Base-by-base conservation (phyloP, 92 coral and sea anemone genomes). In the Scolanthus callimorphus region DNA sequence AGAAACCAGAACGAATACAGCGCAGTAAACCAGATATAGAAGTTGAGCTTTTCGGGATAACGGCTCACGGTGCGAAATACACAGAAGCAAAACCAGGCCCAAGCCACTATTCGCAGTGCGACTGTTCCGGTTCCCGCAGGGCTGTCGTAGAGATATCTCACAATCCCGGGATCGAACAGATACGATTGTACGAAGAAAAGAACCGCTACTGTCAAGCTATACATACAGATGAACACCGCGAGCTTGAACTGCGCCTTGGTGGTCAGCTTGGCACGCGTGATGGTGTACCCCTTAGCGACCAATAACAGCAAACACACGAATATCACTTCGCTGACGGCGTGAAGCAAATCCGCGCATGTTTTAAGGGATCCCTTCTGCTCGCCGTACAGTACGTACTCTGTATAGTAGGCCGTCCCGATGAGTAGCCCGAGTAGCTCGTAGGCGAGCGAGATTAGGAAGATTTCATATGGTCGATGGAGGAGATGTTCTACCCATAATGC, bases 251-350 rank as follows among this genome's bases (percentile, higher is more conserved):
- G 84, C 3, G 37, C 62, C 17, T 20, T 9, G 38, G n/a, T 21
- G 15, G 70, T 45, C 15, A 86, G 61, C 29, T 73, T 52, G 0
- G 66, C 82, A 19, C 70, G 77, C 1, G 95, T 77, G 1, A 86
- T 58, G 1, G 85, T 82, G 81, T 69, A 86, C 1, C 95, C 95
- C 46, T 82, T 62, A 45, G 85, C 80, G 13, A 86, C 19, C 3
- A 77, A 51, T 26, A 82, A 29, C 15, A 82, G 29, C 21, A 86
- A 57, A 27, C 71, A 34, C 9, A 77, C 38, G n/a, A 86, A 64
- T 12, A 53, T 0, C 1, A 71, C 51, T 10, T 86, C 85, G 34
- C 95, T 77, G 11, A 57, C 61, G 10, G 82, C 82, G 47, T 86
- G 85, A 4, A 77, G 51, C 0, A 73, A 27, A 1, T 58, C 67